Percentiles rank a stretch among this genome's conserved stretches.
phyloP scores from a whole-genome alignment of 2,113 vertebrate genomes.

The Bombycilla garrulus region DNA sequence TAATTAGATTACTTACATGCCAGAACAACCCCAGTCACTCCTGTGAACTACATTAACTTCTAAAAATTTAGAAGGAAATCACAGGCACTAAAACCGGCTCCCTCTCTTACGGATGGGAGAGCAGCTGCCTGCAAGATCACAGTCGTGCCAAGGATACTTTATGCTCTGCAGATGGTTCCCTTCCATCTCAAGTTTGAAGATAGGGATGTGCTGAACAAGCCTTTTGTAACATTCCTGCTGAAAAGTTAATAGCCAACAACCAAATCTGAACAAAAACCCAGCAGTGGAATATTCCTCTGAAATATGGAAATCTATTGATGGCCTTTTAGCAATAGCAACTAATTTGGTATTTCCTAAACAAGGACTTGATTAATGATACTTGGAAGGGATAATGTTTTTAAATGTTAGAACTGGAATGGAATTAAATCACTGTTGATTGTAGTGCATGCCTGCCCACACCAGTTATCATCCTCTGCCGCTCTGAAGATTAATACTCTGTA shows the following conservation, averaged over 20 bases:
- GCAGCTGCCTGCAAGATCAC: constrained; percentile 11
- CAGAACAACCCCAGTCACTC: not conserved
- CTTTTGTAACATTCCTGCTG: constrained; percentile 28
- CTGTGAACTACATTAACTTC: not conserved
- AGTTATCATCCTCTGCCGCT: constrained; percentile 12
- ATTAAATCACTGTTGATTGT: constrained; percentile 12
- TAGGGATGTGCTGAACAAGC: constrained; percentile 46
- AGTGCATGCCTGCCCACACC: constrained; percentile 29
- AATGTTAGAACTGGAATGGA: constrained; percentile 28
- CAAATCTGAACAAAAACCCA: not conserved
- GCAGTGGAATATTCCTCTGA: not conserved
- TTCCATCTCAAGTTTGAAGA: constrained; percentile 13
- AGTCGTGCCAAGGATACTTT: not conserved
- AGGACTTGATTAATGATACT: constrained; percentile 47
- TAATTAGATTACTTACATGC: constrained; percentile 28
- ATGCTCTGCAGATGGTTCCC: constrained; percentile 46
- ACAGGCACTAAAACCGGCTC: not conserved
- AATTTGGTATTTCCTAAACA: constrained; percentile 57
- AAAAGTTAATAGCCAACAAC: constrained; percentile 13
- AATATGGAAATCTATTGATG: not conserved
- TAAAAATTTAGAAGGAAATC: constrained; percentile 13
- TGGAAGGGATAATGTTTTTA: constrained; percentile 51
- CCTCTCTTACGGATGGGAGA: not conserved
- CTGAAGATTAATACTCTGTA: constrained; percentile 54
- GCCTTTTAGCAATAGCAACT: constrained; percentile 3